Evolutionary conservation across 2,113 vertebrate species (phyloP).

Genomic region (Pachypanchax playfairii): DNA sequence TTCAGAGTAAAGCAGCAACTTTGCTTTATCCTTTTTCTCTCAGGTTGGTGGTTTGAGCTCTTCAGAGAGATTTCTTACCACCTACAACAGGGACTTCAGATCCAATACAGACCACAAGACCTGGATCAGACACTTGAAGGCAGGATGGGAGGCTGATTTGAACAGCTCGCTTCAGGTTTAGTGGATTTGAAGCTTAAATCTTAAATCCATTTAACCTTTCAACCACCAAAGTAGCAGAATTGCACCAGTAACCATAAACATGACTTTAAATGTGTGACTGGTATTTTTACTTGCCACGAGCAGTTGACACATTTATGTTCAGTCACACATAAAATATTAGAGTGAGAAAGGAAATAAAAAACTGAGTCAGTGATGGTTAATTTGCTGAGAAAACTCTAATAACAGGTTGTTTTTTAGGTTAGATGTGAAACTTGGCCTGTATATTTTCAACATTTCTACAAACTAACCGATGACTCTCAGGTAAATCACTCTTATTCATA

Average conservation of each 20-base stretch:
- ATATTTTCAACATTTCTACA: slow-evolving; percentile 2
- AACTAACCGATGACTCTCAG: neutral
- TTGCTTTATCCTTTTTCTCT: neutral
- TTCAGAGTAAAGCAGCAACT: neutral
- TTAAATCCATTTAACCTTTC: too few relatives aligned
- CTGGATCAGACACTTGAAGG: neutral
- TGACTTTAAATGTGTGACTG: too few relatives aligned
- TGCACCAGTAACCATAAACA: too few relatives aligned
- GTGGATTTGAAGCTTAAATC: too few relatives aligned
- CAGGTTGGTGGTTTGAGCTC: neutral
- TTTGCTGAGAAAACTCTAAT: too few relatives aligned
- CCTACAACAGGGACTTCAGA: slow-evolving; percentile 22
- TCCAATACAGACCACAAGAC: neutral
- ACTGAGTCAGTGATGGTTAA: too few relatives aligned
- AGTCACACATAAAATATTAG: too few relatives aligned
- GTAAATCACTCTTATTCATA: neutral
- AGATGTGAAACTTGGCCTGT: neutral
- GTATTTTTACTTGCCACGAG: too few relatives aligned
- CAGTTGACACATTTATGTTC: neutral
- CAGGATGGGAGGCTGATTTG: neutral
- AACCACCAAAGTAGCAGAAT: too few relatives aligned
- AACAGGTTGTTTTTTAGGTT: neutral
- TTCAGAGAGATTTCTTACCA: slow-evolving; percentile 20
- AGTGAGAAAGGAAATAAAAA: too few relatives aligned
- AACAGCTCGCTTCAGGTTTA: slow-evolving; percentile 9